Evolutionary conservation across 2,888 invertebrate genomes (phyloP).

Genomic region (Macrophya annulata): DNA sequence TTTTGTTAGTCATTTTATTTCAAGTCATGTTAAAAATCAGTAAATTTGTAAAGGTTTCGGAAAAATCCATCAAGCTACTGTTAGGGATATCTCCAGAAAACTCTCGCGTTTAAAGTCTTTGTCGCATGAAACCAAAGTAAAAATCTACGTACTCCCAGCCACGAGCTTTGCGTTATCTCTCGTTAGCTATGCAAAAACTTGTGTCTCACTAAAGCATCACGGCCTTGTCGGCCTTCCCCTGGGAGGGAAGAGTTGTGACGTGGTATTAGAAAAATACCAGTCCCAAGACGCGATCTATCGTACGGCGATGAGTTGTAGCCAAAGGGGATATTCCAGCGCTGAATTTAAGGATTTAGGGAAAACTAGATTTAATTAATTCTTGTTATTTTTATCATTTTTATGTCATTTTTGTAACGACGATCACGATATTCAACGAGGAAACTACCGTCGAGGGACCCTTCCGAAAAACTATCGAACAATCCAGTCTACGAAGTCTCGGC

Average conservation of each 20-base stretch:
- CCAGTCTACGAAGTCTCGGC: too few species aligned
- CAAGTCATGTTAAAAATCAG: not conserved
- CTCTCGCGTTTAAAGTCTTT: not conserved
- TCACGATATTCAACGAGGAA: too few species aligned
- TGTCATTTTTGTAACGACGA: too few species aligned
- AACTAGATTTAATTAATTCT: too few species aligned
- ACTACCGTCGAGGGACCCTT: too few species aligned
- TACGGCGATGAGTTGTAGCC: too few species aligned
- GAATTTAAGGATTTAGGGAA: too few species aligned
- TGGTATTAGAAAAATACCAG: not conserved
- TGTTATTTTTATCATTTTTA: too few species aligned
- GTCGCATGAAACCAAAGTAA: not conserved
- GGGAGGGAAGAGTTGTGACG: not conserved
- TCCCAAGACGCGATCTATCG: too few species aligned
- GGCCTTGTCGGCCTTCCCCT: slow-evolving; percentile 4
- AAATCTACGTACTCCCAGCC: not conserved
- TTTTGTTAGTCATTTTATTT: not conserved
- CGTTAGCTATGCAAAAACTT: not conserved
- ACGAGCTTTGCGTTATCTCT: not conserved
- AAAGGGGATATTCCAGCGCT: too few species aligned
- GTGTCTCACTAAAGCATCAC: not conserved
- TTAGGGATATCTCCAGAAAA: not conserved
- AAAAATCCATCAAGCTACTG: not conserved
- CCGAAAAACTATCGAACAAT: too few species aligned
- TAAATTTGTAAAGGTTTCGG: not conserved